phyloP scores from a whole-genome alignment of 2,113 vertebrate species.

The Dicentrarchus labrax region DNA sequence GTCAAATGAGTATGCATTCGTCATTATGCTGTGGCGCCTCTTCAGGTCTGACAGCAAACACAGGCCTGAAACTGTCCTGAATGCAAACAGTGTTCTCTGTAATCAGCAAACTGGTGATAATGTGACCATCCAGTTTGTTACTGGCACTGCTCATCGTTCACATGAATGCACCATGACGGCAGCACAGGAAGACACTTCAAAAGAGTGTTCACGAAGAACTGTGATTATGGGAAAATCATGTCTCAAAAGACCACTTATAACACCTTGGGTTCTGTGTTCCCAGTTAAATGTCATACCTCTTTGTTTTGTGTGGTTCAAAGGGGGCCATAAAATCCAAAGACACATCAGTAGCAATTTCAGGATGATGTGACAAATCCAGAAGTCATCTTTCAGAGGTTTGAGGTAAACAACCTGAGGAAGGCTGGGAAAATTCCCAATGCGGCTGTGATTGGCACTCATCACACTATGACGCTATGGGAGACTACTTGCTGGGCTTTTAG shows the following conservation, averaged over 20 bases:
- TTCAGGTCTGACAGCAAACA: conserved; percentile 44
- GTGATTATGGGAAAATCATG: conserved; percentile 8
- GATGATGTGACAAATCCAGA: not conserved
- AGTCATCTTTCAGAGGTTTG: not conserved
- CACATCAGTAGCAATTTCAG: not conserved
- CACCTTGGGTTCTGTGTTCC: not conserved
- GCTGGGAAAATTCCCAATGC: not conserved
- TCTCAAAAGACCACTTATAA: not conserved
- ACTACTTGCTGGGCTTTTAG: not conserved
- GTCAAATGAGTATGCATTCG: conserved; percentile 55
- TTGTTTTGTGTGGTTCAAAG: not conserved
- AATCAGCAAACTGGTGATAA: conserved; percentile 59
- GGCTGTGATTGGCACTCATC: not conserved
- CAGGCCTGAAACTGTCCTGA: conserved; percentile 43
- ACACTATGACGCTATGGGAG: not conserved
- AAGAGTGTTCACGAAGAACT: conserved; percentile 10
- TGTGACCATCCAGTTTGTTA: conserved; percentile 29
- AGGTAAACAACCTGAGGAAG: conserved; percentile 22
- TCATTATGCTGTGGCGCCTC: conserved; percentile 43
- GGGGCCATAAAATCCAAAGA: not conserved
- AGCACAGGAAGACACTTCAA: conserved; percentile 15
- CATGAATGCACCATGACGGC: conserved; percentile 43
- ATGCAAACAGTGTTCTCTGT: conserved; percentile 60
- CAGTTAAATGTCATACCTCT: not conserved
- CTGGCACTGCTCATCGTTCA: conserved; percentile 17